Evolutionary conservation across 2,797 vertebrate genomes (phyloP), one percentile per base, ranked within the genome.

Genomic region (Thaleichthys pacificus): DNA sequence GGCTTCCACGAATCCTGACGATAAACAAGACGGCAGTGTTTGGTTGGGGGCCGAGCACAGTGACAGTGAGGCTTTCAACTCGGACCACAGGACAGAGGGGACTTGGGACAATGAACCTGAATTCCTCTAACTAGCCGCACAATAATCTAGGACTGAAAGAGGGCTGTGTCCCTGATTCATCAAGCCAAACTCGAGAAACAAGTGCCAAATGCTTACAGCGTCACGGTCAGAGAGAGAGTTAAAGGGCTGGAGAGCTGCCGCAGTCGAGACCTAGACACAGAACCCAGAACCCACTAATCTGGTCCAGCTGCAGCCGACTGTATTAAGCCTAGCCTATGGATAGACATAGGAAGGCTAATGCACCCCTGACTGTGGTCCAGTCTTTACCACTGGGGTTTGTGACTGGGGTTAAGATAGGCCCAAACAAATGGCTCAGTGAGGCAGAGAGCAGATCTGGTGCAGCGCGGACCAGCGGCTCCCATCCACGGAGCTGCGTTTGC

Each of bases 41-140:
- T 61, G 47, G 54, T 19, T 5, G 61, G 30, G 11, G 67, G 30
- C 62, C 58, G 8, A 17, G 26, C 66, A 15, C 68, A 12, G 22
- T 66, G 47, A 69, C 60, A 63, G 49, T 56, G 54, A 69, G 21
- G 49, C 51, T 62, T 35, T 38, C 2, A 74, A 66, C 79, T 69
- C 30, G 3, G 8, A 62, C 17, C 66, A 0, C 12, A 11, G 54
- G 28, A 68, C 28, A 61, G 54, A 65, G 24, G 69, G 24, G 42
- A 19, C 68, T 49, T 42, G 24, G 19, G 71, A 64, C 62, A 63
- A 61, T 58, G 60, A 74, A 74, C 11, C 57, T 35, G 60, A 77
- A 69, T 68, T 70, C 56, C 42, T 47, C 47, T 26, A 66, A 70
- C 66, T 54, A 17, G 32, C 66, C 30, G 26, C 49, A 65, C 62